Percentiles rank a stretch among this genome's conserved stretches.
Conservation (phyloP, 1,140 invertebrate species). For the Cotesia glomerata region DNA sequence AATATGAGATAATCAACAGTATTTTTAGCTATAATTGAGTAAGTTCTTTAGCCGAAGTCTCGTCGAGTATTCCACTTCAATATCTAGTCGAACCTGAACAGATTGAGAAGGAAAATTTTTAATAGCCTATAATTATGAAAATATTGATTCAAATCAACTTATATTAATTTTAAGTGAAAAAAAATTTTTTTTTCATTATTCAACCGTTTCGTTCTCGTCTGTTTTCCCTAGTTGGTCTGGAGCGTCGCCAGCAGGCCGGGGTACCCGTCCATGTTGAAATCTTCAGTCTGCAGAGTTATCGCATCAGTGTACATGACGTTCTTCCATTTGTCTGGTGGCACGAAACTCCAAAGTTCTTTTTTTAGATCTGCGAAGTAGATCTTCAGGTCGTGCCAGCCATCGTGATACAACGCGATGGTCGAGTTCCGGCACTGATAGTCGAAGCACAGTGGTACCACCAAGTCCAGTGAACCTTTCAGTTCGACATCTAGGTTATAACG, state of each 20-base stretch:
- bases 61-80: too few species aligned
- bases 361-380: slow-evolving; percentile 75
- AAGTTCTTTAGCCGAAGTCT: too few species aligned
- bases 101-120: too few species aligned
- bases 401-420: slow-evolving; percentile 73
- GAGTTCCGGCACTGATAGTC: slow-evolving; percentile 70
- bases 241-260: slow-evolving; percentile 88
- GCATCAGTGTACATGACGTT: slow-evolving; percentile 68
- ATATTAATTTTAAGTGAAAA: too few species aligned
- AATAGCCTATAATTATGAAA: too few species aligned
- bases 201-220: slow-evolving; percentile 74
- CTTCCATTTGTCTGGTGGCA: slow-evolving; percentile 58
- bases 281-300: slow-evolving; percentile 84
- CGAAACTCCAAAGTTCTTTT: slow-evolving; percentile 73
- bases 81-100: too few species aligned
- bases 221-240: slow-evolving; percentile 59
- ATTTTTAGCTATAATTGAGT: too few species aligned
- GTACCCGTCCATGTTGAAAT: slow-evolving; percentile 96
- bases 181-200: too few species aligned
- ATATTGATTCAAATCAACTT: too few species aligned
- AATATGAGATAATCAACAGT: too few species aligned
- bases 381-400: slow-evolving; percentile 72
- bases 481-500: slow-evolving; percentile 89
- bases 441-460: slow-evolving; percentile 83
- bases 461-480: slow-evolving; percentile 78